Evolutionary conservation across 2,113 vertebrate genomes (phyloP).

Genomic region (Lanius ludovicianus): DNA sequence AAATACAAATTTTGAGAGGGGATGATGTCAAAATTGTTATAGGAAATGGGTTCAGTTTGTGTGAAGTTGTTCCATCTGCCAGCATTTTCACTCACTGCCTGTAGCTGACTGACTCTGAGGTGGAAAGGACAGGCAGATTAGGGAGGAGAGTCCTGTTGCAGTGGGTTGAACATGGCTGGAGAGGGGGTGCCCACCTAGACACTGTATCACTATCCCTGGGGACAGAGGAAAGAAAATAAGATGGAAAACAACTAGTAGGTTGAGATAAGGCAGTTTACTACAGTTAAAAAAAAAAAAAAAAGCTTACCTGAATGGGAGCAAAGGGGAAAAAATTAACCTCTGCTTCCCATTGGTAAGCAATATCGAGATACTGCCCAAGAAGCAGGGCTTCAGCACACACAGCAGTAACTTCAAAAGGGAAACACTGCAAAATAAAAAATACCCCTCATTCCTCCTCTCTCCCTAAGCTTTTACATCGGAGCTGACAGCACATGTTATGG

Average conservation of each 20-base stretch:
- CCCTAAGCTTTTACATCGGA: not conserved
- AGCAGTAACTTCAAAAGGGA: not conserved
- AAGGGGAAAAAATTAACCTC: not conserved
- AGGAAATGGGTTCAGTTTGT: not conserved
- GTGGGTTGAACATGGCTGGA: not conserved
- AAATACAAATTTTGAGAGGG: fast-evolving
- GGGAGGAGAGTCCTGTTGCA: not conserved
- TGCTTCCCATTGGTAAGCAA: fast-evolving
- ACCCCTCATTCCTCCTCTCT: not conserved
- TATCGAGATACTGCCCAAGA: not conserved
- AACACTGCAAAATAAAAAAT: not conserved
- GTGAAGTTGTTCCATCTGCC: not conserved
- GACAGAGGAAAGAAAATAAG: not conserved
- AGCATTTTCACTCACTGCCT: not conserved
- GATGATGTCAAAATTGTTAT: not conserved
- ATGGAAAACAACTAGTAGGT: not conserved
- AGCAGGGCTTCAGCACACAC: not conserved
- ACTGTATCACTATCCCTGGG: not conserved
- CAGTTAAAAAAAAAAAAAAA: not conserved
- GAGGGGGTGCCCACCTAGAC: not conserved
- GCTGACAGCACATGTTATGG: not conserved
- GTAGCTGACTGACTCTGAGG: not conserved
- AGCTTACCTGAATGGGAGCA: not conserved
- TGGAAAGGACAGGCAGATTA: not conserved
- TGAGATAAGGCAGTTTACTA: not conserved